These are phyloP conservation scores for Plestiodon gilberti DNA, from an alignment of 2,113 vertebrate genomes.

Conservation along the genomic window DNA sequence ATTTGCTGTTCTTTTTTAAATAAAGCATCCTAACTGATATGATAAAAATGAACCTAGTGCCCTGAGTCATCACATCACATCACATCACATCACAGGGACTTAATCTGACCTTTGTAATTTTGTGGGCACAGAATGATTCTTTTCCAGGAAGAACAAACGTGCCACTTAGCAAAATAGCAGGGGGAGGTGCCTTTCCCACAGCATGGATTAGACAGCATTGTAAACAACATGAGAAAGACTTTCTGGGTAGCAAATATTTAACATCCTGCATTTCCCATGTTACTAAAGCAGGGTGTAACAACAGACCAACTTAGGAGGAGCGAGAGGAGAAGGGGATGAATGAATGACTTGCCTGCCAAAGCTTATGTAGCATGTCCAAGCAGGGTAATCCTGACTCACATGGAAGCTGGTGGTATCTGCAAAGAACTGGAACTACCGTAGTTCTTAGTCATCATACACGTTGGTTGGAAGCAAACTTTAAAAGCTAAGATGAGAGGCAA, in stretches of 20 bases:
- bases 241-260: background rate
- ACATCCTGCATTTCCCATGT: background rate
- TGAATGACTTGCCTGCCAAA: background rate
- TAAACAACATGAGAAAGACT: background rate
- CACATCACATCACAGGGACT: background rate
- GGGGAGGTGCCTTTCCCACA: background rate
- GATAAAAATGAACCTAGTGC: background rate
- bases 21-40: background rate
- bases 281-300: background rate
- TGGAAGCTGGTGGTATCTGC: background rate
- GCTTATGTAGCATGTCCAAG: background rate
- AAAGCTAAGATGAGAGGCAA: too few species aligned
- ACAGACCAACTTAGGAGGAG: background rate
- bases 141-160: background rate
- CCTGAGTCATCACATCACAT: background rate
- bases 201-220: background rate
- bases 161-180: background rate
- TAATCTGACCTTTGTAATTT: conserved; percentile 12
- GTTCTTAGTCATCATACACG: background rate
- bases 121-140: background rate
- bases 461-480: background rate
- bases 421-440: background rate
- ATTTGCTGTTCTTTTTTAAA: background rate
- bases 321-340: background rate
- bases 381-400: background rate